Evolutionary conservation across 2,888 invertebrate genomes (phyloP).

Genomic region (Physocephala rufipes): DNA sequence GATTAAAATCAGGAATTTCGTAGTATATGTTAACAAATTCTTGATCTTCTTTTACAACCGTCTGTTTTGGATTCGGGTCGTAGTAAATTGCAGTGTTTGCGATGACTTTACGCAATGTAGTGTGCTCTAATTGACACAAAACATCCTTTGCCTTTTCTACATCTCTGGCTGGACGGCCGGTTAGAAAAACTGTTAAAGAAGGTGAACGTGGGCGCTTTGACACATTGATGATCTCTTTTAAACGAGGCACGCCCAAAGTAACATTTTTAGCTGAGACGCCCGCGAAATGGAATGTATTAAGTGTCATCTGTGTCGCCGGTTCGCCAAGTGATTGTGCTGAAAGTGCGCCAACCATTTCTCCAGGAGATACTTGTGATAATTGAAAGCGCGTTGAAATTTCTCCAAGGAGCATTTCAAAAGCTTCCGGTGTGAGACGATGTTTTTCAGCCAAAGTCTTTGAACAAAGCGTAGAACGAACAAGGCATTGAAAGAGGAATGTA

Average conservation of each 20-base stretch:
- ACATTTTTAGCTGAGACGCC: conserved; percentile 98
- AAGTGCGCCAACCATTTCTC: conserved; percentile 98
- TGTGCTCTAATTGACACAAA: conserved; percentile 92
- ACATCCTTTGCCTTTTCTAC: conserved; percentile 98
- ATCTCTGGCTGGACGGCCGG: conserved; percentile 92
- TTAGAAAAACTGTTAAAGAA: conserved; percentile 93
- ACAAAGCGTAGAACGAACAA: conserved; percentile 90
- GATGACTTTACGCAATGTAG: conserved; percentile 90
- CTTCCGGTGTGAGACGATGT: conserved; percentile 88
- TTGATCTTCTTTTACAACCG: conserved; percentile 95
- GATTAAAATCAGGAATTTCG: conserved; percentile 98
- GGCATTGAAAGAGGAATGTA: conserved; percentile 91
- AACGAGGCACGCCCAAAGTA: conserved; percentile 95
- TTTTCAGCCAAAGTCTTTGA: conserved; percentile 94
- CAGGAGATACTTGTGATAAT: conserved; percentile 89
- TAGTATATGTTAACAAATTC: conserved; percentile 98
- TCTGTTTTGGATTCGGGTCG: conserved; percentile 96
- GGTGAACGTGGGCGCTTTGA: conserved; percentile 98
- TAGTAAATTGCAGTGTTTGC: conserved; percentile 98
- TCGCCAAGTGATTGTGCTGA: conserved; percentile 67
- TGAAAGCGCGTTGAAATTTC: conserved; percentile 97
- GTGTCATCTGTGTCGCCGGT: conserved; percentile 50
- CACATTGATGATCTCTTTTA: conserved; percentile 96
- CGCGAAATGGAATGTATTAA: conserved; percentile 50
- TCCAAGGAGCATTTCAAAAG: conserved; percentile 98